Conservation (phyloP, 2,888 invertebrate genomes). For the Eueremaeus valkanovi region DNA sequence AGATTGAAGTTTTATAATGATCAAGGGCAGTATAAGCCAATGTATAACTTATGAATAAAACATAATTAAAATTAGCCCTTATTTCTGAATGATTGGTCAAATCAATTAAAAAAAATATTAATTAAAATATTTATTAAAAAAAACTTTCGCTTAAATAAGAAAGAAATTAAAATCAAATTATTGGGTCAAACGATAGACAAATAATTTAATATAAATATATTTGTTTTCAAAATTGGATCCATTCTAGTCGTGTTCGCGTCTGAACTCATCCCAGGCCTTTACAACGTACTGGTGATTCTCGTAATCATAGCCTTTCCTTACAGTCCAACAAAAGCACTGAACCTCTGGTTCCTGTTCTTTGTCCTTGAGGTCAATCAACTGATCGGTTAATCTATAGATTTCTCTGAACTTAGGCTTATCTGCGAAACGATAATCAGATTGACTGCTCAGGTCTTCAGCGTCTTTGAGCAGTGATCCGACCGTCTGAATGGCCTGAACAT, state of each 20-base stretch:
- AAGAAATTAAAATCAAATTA: no score
- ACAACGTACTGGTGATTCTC: not conserved
- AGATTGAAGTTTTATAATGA: no score
- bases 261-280: constrained; percentile 25
- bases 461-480: not conserved
- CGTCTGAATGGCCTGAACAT: not conserved
- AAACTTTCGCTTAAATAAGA: no score
- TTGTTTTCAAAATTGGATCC: no score
- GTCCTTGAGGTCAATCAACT: not conserved
- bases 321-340: not conserved
- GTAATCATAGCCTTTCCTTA: not conserved
- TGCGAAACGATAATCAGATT: not conserved
- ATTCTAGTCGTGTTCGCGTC: not conserved
- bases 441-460: not conserved
- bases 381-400: not conserved
- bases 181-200: no score
- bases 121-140: no score
- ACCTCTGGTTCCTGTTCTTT: not conserved
- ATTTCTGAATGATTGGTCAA: no score
- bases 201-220: no score
- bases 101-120: no score
- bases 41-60: no score
- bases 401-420: constrained; percentile 17
- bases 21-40: no score
- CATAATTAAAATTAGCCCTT: no score